Base-by-base conservation (phyloP, 2,888 invertebrate species). In the Nudaria mundana region DNA sequence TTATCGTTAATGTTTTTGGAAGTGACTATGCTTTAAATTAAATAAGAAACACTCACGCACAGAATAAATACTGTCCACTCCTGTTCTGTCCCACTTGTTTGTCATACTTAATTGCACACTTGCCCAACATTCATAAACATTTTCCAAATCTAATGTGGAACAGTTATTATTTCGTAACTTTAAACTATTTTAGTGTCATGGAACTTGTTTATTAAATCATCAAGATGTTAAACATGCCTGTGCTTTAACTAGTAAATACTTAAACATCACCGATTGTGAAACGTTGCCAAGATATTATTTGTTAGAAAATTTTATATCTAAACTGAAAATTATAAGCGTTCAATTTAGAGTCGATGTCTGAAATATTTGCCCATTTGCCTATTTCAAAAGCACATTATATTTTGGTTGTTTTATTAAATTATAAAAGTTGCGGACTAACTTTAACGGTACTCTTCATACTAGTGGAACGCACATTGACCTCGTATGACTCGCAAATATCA, bases 281-380 rank as follows among this genome's bases (percentile, higher is more conserved):
- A 35, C 30, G 40, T 34, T 40, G 40, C 30, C 34, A 40, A 40
- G 30, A 40, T 11, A 31, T 35, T 18, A 23, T 30, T 30, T 30
- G 29, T 32, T 29, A 28, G 7, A 39, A 18, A 12, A 39, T 38
- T 38, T 26, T 38, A 38, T 33, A 22, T 33, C 32, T n/a, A n/a
- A n/a, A n/a, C n/a, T n/a, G n/a, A n/a, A n/a, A n/a, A n/a, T n/a
- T n/a, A n/a, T n/a, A n/a, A n/a, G n/a, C n/a, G n/a, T n/a, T n/a
- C n/a, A n/a, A n/a, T n/a, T n/a, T n/a, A n/a, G n/a, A 20, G 20
- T 5, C 20, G 8, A n/a, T n/a, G 20, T 32, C 23, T n/a, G 10
- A 20, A 26, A 26, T 35, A 24, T 26, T 16, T 34, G 4, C 8
- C 26, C 2, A 5, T 18, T 26, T 26, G 18, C 20, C 29, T 24